Percentiles rank a stretch among this genome's conserved stretches.
phyloP scores from a whole-genome alignment of 2,888 invertebrate genomes.

The Bellardia bayeri region DNA sequence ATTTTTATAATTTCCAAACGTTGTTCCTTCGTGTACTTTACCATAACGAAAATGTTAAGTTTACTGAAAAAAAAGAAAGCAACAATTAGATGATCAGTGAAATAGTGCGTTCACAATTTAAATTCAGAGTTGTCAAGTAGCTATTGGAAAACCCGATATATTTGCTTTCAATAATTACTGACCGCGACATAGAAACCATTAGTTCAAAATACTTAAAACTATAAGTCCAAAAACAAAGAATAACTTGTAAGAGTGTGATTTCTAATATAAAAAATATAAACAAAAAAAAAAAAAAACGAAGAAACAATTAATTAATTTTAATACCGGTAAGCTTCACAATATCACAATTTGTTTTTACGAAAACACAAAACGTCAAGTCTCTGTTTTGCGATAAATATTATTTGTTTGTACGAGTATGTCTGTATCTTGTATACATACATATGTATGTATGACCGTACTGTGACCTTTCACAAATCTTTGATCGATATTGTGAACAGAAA shows the following conservation, averaged over 20 bases:
- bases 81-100: no score
- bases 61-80: no score
- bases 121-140: no score
- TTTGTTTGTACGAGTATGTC: neutral
- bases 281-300: conserved; percentile 21
- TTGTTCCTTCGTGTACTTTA: no score
- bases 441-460: conserved; percentile 33
- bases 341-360: conserved; percentile 59
- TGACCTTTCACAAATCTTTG: conserved; percentile 44
- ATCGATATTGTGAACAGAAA: conserved; percentile 18
- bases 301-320: conserved; percentile 67
- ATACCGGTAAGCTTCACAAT: conserved; percentile 60
- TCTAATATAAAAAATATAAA: neutral
- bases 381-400: conserved; percentile 37
- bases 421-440: neutral
- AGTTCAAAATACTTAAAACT: neutral
- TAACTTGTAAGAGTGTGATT: neutral
- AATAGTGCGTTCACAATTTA: no score
- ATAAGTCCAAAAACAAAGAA: neutral
- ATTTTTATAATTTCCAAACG: no score
- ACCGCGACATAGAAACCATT: no score
- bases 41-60: no score
- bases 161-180: no score
- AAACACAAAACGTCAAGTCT: conserved; percentile 34
- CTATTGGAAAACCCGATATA: no score